Evolutionary conservation across 2,113 vertebrate species (phyloP).

Genomic region (Boulengeromyrus knoepffleri): DNA sequence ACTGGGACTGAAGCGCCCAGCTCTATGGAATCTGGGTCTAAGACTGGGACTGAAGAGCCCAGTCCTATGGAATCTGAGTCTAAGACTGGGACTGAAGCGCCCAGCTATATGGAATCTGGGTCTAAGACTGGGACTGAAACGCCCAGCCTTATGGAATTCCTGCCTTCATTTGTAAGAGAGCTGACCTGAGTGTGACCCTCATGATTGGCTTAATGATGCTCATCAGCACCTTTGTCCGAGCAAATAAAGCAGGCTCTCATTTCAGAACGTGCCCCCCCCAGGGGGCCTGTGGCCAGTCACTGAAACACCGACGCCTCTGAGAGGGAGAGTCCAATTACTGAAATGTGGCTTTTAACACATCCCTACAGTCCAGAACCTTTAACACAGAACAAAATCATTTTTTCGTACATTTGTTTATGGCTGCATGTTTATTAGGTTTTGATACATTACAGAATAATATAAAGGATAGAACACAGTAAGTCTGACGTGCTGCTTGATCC

Average conservation of each 20-base stretch:
- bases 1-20: no score
- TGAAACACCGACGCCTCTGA: not conserved
- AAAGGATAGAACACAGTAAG: not conserved
- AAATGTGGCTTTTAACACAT: not conserved
- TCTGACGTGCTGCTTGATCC: not conserved
- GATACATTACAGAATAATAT: not conserved
- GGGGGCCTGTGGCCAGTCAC: not conserved
- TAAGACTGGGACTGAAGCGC: no score
- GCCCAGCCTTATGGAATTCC: not conserved
- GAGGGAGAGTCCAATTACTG: not conserved
- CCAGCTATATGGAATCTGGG: no score
- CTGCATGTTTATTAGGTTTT: not conserved
- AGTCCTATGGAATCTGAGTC: no score
- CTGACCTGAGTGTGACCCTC: not conserved
- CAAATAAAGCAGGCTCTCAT: not conserved
- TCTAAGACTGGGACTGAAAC: no score
- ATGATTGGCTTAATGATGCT: not conserved
- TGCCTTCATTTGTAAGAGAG: not conserved
- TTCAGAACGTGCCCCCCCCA: not conserved
- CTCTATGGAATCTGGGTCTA: no score
- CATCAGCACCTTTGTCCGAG: not conserved
- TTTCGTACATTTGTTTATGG: not conserved
- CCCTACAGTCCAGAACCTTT: not conserved
- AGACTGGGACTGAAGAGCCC: no score
- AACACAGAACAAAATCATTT: not conserved